Evolutionary conservation across 2,888 invertebrate genomes (phyloP), one percentile per base, ranked within the genome.

Genomic region (Ophonus ardosiacus): DNA sequence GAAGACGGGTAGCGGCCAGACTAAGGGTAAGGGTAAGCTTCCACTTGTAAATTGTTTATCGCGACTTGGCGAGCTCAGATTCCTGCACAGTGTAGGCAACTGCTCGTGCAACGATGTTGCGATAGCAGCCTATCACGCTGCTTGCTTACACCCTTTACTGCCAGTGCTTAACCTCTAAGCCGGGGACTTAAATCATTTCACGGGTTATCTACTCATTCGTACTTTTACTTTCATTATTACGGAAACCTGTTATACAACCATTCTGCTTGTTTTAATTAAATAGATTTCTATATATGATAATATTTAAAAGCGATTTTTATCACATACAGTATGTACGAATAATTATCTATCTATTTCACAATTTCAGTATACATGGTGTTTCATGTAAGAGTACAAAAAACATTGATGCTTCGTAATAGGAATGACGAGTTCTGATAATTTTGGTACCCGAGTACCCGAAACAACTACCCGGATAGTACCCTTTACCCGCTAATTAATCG

Each of bases 21-120:
- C 51, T 17, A 31, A 43, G 71, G 61, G 31, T 56, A 31, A 31
- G 65, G 31, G 61, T 43, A 68, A 63, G 84, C 13, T 84, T 84
- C 84, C 24, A 84, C 84, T 84, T 78, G 84, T 84, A 84, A 84
- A 84, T 84, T 84, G 84, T 84, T 84, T 84, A 84, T 84, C 84
- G 78, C 65, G 61, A 59, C 31, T 18, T 57, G 57, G 31, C 17
- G 76, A 71, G 40, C 68, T 71, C 68, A 63, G 24, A 18, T 24
- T 18, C 63, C 63, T 13, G 13, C 63, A n/a, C 24, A n/a, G 40
- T 65, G 15, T 71, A 71, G 68, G 68, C 68, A 71, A 71, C 68
- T 17, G 40, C 68, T 31, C 68, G 68, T 40, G 38, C 68, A 71
- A 71, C 17, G 17, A 74, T 74, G 71, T 15, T 74, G 71, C 40